Evolutionary conservation across 2,113 vertebrate genomes (phyloP), one percentile per base, ranked within the genome.

Genomic region (Baryphthengus martii): DNA sequence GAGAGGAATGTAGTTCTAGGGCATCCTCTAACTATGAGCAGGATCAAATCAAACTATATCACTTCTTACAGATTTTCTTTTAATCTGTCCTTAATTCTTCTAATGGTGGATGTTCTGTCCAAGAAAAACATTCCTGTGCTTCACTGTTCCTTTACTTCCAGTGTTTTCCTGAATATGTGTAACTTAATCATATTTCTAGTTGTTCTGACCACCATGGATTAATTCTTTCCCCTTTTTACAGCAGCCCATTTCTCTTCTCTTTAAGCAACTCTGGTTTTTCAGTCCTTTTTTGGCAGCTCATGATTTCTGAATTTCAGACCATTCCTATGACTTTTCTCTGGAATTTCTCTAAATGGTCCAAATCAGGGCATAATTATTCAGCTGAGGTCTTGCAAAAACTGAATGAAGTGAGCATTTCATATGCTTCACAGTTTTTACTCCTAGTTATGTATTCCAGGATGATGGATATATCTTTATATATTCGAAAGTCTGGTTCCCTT

Each of bases 161-260:
- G n/a, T 77, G 45, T 86, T 88, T 94, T 90, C 59, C 55, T 90
- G 47, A 89, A 74, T 77, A 62, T 62, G 20, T 81, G 61, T 84
- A 84, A 90, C 75, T 88, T 86, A 77, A 79, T 84, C 50, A 37
- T 84, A 80, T 92, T 95, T 96, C 85, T 92, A 4, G 90, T 94
- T 95, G 59, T 93, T 92, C 79, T 92, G 72, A 90, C 75, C 82
- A 90, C 75, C 12, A 5, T 52, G 72, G 55, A 92, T 88, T 95
- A 92, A 84, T 93, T 92, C 72, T 86, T 94, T 67, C 67, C 78
- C 59, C 23, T 24, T 76, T 91, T 88, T 94, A 86, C 76, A 92
- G 70, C 86, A 95, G 76, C 31, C 65, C 42, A 84, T 96, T 96
- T 95, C 58, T 97, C 81, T 96, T 90, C 49, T 88, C 45, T 90